phyloP scores from a whole-genome alignment of 2,888 invertebrate genomes.

The Drosophila dives region DNA sequence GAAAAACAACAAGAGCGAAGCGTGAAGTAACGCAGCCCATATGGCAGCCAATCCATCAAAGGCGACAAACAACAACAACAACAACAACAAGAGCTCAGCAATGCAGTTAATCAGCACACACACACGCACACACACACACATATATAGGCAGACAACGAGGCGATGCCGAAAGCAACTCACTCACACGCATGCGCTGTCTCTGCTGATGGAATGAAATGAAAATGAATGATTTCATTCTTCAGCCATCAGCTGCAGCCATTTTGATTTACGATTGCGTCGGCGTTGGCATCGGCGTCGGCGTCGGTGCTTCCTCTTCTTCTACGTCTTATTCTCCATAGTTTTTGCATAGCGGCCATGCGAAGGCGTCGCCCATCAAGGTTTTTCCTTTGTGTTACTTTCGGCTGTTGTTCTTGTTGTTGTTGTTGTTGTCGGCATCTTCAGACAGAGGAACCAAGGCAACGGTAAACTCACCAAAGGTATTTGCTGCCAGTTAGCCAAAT shows the following conservation, averaged over 20 bases:
- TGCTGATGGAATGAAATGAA: slow-evolving; percentile 53
- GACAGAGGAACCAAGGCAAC: slow-evolving; percentile 54
- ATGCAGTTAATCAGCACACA: slow-evolving; percentile 65
- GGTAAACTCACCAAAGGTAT: slow-evolving; percentile 62
- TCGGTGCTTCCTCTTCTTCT: slow-evolving; percentile 13
- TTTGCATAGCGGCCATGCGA: slow-evolving; percentile 66
- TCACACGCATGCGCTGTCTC: slow-evolving; percentile 73
- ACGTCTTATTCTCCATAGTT: slow-evolving; percentile 33
- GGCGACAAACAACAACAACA: slow-evolving; percentile 34
- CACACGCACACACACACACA: slow-evolving; percentile 6
- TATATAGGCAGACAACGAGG: slow-evolving; percentile 33
- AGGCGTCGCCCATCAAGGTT: slow-evolving; percentile 72
- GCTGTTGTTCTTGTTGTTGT: slow-evolving; percentile 19
- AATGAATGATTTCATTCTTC: slow-evolving; percentile 76
- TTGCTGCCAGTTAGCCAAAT: slow-evolving; percentile 44
- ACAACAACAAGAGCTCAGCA: slow-evolving; percentile 44
- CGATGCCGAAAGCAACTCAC: slow-evolving; percentile 37
- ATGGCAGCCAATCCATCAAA: slow-evolving; percentile 58
- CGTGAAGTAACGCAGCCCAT: slow-evolving; percentile 25
- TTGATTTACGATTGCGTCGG: slow-evolving; percentile 84
- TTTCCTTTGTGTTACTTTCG: slow-evolving; percentile 40
- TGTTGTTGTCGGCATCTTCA: slow-evolving; percentile 64
- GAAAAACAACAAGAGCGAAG: slow-evolving; percentile 17
- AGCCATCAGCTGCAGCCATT: slow-evolving; percentile 84
- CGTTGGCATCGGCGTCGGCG: slow-evolving; percentile 27